These are phyloP conservation scores for Neoniphon sammara DNA, from an alignment of 2,797 vertebrate species.

Conservation along the genomic window DNA sequence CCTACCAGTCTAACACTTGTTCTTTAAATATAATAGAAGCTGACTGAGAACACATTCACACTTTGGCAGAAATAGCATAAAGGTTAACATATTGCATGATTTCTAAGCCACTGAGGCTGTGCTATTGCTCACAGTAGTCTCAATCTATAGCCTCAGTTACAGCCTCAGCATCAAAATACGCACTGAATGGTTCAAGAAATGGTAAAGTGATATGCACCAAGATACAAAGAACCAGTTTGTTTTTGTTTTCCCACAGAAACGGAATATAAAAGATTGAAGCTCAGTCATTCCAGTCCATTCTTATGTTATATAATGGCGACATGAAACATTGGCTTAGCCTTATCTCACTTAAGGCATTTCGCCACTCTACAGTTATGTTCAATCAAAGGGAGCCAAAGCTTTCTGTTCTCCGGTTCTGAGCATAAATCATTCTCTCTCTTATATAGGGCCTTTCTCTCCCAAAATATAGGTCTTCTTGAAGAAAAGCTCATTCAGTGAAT, in stretches of 20 bases:
- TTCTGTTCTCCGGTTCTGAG: slow-evolving; percentile 32
- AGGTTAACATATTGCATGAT: not conserved
- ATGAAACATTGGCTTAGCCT: slow-evolving; percentile 53
- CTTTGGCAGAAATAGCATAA: slow-evolving; percentile 31
- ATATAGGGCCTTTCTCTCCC: not conserved
- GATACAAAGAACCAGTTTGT: slow-evolving; percentile 10
- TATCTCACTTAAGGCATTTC: slow-evolving; percentile 63
- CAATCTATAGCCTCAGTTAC: slow-evolving; percentile 28
- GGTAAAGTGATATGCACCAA: slow-evolving; percentile 9
- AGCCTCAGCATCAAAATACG: slow-evolving; percentile 15
- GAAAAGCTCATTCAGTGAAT: slow-evolving; percentile 15
- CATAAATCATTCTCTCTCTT: slow-evolving; percentile 33
- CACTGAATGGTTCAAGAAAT: slow-evolving; percentile 31
- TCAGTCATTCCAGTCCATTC: slow-evolving; percentile 38
- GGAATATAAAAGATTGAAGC: slow-evolving; percentile 24
- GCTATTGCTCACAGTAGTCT: not conserved
- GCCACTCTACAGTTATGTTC: slow-evolving; percentile 40
- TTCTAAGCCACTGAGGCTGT: not conserved
- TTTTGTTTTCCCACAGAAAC: slow-evolving; percentile 41
- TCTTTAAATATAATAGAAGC: not conserved
- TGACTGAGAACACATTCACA: slow-evolving; percentile 20
- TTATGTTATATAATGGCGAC: slow-evolving; percentile 52
- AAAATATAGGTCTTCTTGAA: slow-evolving; percentile 16
- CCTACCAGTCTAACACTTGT: slow-evolving; percentile 5
- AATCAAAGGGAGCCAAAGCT: slow-evolving; percentile 45